These are phyloP conservation scores for Sebastes hopkinsi DNA, from an alignment of 2,797 vertebrate genomes.

Conservation along the genomic window DNA sequence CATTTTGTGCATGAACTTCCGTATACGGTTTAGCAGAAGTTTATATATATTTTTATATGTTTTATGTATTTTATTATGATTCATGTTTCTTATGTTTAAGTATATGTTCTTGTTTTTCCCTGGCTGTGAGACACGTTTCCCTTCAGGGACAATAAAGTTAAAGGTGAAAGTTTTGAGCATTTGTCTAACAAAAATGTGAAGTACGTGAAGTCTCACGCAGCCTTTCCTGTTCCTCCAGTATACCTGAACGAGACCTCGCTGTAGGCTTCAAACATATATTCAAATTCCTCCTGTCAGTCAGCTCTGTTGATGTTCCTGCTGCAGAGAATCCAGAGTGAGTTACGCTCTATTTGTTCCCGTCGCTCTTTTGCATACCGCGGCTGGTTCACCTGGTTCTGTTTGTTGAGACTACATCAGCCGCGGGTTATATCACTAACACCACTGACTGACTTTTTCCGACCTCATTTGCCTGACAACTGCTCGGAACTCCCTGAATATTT, in stretches of 20 bases:
- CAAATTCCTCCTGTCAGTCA: neutral
- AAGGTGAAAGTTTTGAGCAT: neutral
- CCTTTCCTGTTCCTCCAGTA: neutral
- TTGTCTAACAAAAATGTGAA: neutral
- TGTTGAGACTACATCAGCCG: neutral
- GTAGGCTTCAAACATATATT: neutral
- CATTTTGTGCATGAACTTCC: neutral
- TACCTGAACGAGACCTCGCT: neutral
- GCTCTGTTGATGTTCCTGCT: neutral
- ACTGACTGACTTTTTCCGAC: neutral
- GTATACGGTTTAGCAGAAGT: neutral
- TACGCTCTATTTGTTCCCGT: neutral
- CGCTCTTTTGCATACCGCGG: conserved; percentile 3
- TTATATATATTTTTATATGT: neutral
- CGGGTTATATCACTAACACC: neutral
- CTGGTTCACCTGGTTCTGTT: conserved; percentile 9
- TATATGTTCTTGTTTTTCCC: neutral
- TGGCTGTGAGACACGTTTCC: neutral
- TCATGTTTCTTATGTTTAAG: neutral
- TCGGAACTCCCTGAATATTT: neutral
- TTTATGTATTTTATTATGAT: neutral
- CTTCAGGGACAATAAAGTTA: neutral
- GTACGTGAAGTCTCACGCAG: neutral
- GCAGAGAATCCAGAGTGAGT: neutral
- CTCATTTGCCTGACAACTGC: neutral